Evolutionary conservation across 2,888 invertebrate species (phyloP).

Genomic region (Agrochola macilenta): DNA sequence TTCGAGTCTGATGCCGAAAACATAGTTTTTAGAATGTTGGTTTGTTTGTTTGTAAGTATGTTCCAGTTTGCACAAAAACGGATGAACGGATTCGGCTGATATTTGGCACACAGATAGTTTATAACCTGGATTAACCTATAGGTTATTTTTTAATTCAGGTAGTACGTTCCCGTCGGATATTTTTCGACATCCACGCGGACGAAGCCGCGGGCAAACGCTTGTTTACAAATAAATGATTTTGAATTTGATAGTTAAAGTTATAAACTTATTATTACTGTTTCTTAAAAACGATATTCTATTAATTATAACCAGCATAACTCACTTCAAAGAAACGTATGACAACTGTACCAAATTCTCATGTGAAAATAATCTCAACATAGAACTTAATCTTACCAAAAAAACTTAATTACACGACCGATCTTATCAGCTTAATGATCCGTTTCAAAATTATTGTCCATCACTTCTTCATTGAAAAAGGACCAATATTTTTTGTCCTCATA

Average conservation of each 20-base stretch:
- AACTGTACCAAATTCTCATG: constrained; percentile 55
- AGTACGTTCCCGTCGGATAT: too few species aligned
- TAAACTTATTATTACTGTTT: not conserved
- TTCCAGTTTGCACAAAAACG: too few species aligned
- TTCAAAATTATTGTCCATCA: constrained; percentile 82
- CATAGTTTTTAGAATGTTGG: too few species aligned
- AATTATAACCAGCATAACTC: not conserved
- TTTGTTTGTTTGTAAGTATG: too few species aligned
- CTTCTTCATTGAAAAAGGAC: constrained; percentile 74
- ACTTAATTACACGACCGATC: constrained; percentile 77
- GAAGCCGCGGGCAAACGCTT: too few species aligned
- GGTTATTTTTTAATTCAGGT: too few species aligned
- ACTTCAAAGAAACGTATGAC: not conserved
- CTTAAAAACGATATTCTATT: not conserved
- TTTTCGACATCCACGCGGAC: too few species aligned
- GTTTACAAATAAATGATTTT: not conserved
- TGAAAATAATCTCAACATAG: constrained; percentile 58
- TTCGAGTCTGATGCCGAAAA: too few species aligned
- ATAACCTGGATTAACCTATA: too few species aligned
- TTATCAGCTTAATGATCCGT: constrained; percentile 87
- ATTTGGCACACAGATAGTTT: too few species aligned
- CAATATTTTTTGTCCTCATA: constrained; percentile 77
- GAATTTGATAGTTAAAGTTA: not conserved
- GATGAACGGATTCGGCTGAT: too few species aligned
- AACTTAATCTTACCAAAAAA: constrained; percentile 58